These are phyloP conservation scores for Athene cunicularia DNA, from an alignment of 2,113 vertebrate species.

Conservation along the genomic window DNA sequence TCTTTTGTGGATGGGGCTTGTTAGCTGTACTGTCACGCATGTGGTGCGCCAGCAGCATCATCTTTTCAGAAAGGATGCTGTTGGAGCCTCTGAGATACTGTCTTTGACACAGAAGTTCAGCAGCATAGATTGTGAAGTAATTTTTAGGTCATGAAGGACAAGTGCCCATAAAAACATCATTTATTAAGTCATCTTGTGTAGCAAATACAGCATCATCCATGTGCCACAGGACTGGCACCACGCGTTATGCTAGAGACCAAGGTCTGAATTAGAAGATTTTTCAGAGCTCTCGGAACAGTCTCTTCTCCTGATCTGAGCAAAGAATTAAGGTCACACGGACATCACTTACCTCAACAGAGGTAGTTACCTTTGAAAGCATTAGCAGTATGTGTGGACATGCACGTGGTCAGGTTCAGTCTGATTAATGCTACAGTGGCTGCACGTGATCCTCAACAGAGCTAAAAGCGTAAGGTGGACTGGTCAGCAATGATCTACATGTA, in stretches of 20 bases:
- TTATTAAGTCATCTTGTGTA: not conserved
- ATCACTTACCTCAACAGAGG: not conserved
- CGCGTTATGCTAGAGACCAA: not conserved
- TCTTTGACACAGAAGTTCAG: not conserved
- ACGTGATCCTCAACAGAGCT: not conserved
- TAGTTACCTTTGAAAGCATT: not conserved
- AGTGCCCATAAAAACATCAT: not conserved
- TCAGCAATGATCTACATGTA: fast-evolving
- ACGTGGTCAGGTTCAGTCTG: not conserved
- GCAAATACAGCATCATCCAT: not conserved
- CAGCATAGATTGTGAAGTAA: not conserved
- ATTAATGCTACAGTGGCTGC: not conserved
- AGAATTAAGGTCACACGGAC: not conserved
- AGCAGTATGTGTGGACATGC: not conserved
- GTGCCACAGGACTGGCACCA: not conserved
- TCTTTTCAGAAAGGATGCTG: not conserved
- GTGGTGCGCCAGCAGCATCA: fast-evolving
- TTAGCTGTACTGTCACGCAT: not conserved
- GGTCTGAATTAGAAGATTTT: not conserved
- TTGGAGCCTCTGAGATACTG: not conserved
- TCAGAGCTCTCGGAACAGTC: not conserved
- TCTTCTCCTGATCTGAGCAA: not conserved
- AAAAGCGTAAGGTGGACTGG: fast-evolving
- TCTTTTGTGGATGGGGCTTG: not conserved
- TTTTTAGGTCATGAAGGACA: not conserved